Evolutionary conservation across 2,113 vertebrate species (phyloP), one percentile per base, ranked within the genome.

Genomic region (Brachirus orientalis): DNA sequence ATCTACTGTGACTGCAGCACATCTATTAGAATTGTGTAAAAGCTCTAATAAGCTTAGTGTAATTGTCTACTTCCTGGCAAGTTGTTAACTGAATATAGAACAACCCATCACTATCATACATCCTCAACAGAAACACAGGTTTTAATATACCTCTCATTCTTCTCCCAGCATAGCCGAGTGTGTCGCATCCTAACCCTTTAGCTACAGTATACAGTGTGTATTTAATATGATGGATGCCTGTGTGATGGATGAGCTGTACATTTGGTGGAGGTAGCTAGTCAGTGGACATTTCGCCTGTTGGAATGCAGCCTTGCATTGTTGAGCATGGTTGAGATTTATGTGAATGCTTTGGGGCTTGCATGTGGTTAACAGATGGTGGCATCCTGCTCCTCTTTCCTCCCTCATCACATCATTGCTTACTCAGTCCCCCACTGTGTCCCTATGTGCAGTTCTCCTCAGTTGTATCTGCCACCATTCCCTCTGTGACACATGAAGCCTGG

Each of bases 291-390:
- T 77, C 81, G 87, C 84, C 82, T 72, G 84, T 84, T 43, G 86
- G 91, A 92, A 92, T 93, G 87, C 79, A 86, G 86, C 84, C 85
- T 89, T 86, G 88, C 83, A 85, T 91, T 90, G 85, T 80, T 86
- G 82, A 93, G 87, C 75, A 65, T 47, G 77, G 86, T 76, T 86
- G 84, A 93, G 92, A 94, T 93, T 94, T 94, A 93, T 93, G 87
- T 88, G 87, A 88, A 78, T 88, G 87, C 90, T 90, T 86, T 89
- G 85, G 91, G 85, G 82, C 73, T 84, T 88, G 89, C 93, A 94
- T 92, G 85, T 94, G 93, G 91, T 85, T 91, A 91, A 82, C 93
- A 94, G 92, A 93, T 94, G 93, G 91, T 85, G 87, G 88, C 88
- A 90, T 90, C 83, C 51, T 69, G 77, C 78, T 86, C 65, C 22